These are phyloP conservation scores for Lepus oiostolus DNA, from an alignment of 2,797 vertebrate genomes.

Conservation along the genomic window DNA sequence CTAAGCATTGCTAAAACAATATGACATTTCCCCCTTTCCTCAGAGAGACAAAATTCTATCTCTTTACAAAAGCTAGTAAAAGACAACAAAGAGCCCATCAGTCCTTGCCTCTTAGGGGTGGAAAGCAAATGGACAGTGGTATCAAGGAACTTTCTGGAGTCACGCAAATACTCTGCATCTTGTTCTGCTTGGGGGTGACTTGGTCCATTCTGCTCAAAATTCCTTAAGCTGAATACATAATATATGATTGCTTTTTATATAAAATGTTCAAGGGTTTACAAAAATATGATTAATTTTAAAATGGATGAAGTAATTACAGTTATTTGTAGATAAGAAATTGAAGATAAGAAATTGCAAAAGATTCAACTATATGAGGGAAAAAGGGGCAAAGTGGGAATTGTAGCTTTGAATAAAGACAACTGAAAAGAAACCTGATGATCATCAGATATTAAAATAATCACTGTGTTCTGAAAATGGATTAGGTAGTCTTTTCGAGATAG, in stretches of 20 bases:
- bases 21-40: not conserved
- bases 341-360: not conserved
- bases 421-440: not conserved
- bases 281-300: not conserved
- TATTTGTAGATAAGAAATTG: not conserved
- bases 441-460: not conserved
- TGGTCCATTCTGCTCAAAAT: not conserved
- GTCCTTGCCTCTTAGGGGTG: accelerated
- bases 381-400: not conserved
- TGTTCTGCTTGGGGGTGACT: not conserved
- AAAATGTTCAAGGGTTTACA: not conserved
- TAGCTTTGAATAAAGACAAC: not conserved
- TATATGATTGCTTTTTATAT: not conserved
- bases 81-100: not conserved
- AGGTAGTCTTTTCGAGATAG: not conserved
- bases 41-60: not conserved
- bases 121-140: not conserved
- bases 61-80: not conserved
- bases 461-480: not conserved
- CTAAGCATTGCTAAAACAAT: not conserved
- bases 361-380: not conserved
- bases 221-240: not conserved
- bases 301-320: not conserved
- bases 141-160: not conserved
- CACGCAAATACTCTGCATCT: not conserved